Percentiles rank a stretch among this genome's conserved stretches.
phyloP scores from a whole-genome alignment of 2,797 vertebrate species.

The Threskiornis aethiopicus region DNA sequence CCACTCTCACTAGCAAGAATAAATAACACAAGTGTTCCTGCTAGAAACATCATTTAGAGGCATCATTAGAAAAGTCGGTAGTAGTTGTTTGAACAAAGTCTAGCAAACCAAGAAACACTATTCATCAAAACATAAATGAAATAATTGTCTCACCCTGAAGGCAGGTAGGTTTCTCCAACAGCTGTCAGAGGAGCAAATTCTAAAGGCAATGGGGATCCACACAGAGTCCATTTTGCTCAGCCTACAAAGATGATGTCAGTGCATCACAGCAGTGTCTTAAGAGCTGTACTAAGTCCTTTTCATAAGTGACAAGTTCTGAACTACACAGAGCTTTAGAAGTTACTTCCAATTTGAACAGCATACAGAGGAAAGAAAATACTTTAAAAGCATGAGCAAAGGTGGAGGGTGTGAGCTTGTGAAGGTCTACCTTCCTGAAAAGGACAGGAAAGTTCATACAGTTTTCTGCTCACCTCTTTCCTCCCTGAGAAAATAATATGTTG shows the following conservation, averaged over 20 bases:
- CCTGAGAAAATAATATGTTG: background rate
- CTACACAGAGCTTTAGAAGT: background rate
- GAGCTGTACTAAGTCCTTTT: background rate
- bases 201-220: background rate
- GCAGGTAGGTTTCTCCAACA: background rate
- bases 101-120: background rate
- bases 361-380: background rate
- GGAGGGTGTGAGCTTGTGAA: background rate
- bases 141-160: background rate
- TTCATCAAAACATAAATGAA: background rate
- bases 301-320: background rate
- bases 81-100: background rate
- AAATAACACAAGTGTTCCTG: background rate
- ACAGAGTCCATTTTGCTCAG: background rate
- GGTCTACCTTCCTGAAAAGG: background rate
- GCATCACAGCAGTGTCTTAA: background rate
- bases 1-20: background rate
- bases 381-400: background rate
- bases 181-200: background rate
- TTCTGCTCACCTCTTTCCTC: background rate
- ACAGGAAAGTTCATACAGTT: background rate
- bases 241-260: background rate
- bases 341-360: background rate
- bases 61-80: background rate
- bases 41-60: background rate